phyloP scores from a whole-genome alignment of 30 jellyfish, hydroid and myxozoan species.

The Phacellophora camtschatica region DNA sequence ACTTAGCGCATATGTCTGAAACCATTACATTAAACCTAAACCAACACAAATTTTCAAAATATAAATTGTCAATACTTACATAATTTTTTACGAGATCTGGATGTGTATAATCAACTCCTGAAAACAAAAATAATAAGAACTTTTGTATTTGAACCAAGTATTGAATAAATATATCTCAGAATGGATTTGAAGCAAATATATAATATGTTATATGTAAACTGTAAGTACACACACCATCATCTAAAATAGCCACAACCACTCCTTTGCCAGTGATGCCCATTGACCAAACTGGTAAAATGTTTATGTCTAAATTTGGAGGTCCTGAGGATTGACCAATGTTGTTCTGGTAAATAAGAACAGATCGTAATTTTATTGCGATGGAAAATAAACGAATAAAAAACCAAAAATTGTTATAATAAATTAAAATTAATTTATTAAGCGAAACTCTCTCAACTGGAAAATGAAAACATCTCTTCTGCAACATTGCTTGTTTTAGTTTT shows the following conservation, averaged over 20 bases:
- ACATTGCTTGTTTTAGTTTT: too few species aligned
- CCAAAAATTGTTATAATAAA: too few species aligned
- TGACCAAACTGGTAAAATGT: slow-evolving; percentile 98
- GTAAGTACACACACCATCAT: slow-evolving; percentile 77
- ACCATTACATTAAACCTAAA: too few species aligned
- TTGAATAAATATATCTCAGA: background rate
- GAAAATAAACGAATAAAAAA: too few species aligned
- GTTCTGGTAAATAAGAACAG: slow-evolving; percentile 44
- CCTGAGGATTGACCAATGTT: slow-evolving; percentile 99
- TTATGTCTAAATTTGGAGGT: slow-evolving; percentile 93
- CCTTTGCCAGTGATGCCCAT: slow-evolving; percentile 97
- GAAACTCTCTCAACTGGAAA: too few species aligned
- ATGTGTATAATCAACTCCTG: slow-evolving; percentile 93
- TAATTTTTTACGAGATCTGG: slow-evolving; percentile 91
- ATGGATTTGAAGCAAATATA: background rate
- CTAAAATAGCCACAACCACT: slow-evolving; percentile 94
- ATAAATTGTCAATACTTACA: too few species aligned
- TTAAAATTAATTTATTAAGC: too few species aligned
- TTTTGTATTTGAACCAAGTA: background rate
- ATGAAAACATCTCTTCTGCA: too few species aligned
- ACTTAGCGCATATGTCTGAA: too few species aligned
- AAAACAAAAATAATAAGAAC: background rate
- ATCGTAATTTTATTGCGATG: too few species aligned
- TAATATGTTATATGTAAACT: too few species aligned
- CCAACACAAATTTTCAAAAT: too few species aligned